Conservation (phyloP, 2,797 vertebrate species). For the Clarias fuscus region DNA sequence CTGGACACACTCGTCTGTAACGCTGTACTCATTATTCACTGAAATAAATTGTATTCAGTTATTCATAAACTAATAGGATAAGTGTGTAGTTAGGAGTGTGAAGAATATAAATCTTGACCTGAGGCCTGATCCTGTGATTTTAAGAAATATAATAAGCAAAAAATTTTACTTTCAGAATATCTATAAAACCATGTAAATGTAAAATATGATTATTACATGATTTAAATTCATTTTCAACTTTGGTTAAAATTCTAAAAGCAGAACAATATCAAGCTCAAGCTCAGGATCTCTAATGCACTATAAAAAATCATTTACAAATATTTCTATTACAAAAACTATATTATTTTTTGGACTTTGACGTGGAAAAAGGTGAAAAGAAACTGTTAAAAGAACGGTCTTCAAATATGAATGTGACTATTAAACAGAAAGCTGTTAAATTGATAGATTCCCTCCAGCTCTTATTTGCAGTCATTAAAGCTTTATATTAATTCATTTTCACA, state of each 20-base stretch:
- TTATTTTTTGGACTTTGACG: not conserved
- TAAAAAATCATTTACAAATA: not conserved
- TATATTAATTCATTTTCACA: not conserved
- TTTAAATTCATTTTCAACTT: not conserved
- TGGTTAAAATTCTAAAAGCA: not conserved
- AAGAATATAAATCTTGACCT: not conserved
- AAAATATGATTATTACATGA: not conserved
- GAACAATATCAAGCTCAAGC: not conserved
- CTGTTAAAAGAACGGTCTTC: not conserved
- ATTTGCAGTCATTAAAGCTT: constrained; percentile 6
- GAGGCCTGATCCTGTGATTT: not conserved
- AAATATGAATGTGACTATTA: not conserved
- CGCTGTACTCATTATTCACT: not conserved
- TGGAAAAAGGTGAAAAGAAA: not conserved
- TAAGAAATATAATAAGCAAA: not conserved
- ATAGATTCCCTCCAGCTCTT: not conserved
- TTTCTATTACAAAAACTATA: not conserved
- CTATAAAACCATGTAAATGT: not conserved
- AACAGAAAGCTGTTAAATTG: not conserved
- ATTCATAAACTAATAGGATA: not conserved
- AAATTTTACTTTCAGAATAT: not conserved
- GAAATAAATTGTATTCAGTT: not conserved
- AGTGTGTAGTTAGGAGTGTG: not conserved
- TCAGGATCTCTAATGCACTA: not conserved
- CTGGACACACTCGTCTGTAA: not conserved